Evolutionary conservation across 1,140 invertebrate genomes (phyloP).

Genomic region (Bilobella aurantiaca): DNA sequence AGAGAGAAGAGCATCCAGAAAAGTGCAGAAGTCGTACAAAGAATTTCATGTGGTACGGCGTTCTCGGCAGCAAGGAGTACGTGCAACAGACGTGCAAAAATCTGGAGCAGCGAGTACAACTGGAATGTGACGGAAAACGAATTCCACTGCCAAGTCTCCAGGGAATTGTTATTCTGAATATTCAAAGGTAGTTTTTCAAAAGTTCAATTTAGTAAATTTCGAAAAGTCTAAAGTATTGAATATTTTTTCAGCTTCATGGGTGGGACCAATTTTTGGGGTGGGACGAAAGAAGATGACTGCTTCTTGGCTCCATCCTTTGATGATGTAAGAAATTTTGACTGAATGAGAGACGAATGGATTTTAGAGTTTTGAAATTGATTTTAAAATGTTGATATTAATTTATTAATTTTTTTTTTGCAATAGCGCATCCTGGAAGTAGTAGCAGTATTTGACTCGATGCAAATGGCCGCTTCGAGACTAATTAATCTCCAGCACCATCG

Average conservation of each 20-base stretch:
- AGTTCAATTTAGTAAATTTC: not conserved
- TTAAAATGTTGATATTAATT: conserved; percentile 42
- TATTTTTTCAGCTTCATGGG: conserved; percentile 73
- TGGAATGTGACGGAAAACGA: conserved; percentile 83
- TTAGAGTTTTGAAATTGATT: conserved; percentile 65
- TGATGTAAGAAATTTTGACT: conserved; percentile 71
- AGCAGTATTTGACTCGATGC: conserved; percentile 84
- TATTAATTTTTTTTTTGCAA: not conserved
- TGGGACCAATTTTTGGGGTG: conserved; percentile 97
- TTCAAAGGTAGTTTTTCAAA: conserved; percentile 58
- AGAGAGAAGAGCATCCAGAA: conserved; percentile 93
- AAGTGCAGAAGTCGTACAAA: conserved; percentile 87
- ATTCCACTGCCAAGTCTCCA: conserved; percentile 86
- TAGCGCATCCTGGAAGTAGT: conserved; percentile 10
- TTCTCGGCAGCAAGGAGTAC: conserved; percentile 79
- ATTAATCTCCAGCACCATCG: conserved; percentile 93
- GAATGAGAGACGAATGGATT: not conserved
- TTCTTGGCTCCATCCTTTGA: conserved; percentile 82
- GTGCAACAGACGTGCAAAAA: conserved; percentile 83
- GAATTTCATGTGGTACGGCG: conserved; percentile 96
- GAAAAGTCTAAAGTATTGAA: conserved; percentile 10
- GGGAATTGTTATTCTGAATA: conserved; percentile 94
- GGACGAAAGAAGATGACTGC: conserved; percentile 73
- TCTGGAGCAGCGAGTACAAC: conserved; percentile 82
- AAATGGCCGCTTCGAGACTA: conserved; percentile 89